These are phyloP conservation scores for Ophion ellenae DNA, from an alignment of 2,888 invertebrate genomes.

Conservation along the genomic window DNA sequence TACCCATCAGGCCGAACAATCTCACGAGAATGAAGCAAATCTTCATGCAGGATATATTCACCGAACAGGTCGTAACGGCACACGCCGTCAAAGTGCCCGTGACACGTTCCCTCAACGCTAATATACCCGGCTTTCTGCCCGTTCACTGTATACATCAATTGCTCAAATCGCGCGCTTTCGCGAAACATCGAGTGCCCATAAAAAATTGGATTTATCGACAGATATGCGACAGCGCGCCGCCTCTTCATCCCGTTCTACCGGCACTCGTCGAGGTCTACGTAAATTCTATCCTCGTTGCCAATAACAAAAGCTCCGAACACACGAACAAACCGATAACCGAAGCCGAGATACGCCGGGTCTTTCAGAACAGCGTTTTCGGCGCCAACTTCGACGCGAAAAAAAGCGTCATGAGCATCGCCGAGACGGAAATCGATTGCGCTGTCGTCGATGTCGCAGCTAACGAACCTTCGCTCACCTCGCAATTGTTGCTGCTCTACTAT, in stretches of 20 bases:
- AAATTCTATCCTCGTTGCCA: conserved; percentile 92
- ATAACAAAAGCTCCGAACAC: conserved; percentile 89
- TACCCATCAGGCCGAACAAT: conserved; percentile 93
- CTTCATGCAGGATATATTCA: conserved; percentile 98
- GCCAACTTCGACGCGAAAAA: conserved; percentile 87
- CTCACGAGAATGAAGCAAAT: conserved; percentile 95
- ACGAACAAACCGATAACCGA: conserved; percentile 96
- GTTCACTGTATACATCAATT: conserved; percentile 98
- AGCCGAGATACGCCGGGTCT: conserved; percentile 93
- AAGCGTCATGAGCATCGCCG: conserved; percentile 84
- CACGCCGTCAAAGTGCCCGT: conserved; percentile 98
- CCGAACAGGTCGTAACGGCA: conserved; percentile 97
- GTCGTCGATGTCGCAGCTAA: conserved; percentile 85
- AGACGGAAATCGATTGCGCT: conserved; percentile 85
- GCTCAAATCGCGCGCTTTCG: conserved; percentile 96
- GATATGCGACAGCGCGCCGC: conserved; percentile 94
- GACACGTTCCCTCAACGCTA: conserved; percentile 93
- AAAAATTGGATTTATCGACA: conserved; percentile 98
- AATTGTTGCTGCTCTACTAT: conserved; percentile 95
- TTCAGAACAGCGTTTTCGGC: conserved; percentile 91
- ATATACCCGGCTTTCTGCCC: conserved; percentile 95
- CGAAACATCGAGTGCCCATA: conserved; percentile 97
- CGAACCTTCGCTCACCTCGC: conserved; percentile 91
- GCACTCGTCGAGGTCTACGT: conserved; percentile 97
- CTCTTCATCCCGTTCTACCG: conserved; percentile 96